These are phyloP conservation scores for Anser cygnoides DNA, from an alignment of 2,113 vertebrate species.

Conservation along the genomic window DNA sequence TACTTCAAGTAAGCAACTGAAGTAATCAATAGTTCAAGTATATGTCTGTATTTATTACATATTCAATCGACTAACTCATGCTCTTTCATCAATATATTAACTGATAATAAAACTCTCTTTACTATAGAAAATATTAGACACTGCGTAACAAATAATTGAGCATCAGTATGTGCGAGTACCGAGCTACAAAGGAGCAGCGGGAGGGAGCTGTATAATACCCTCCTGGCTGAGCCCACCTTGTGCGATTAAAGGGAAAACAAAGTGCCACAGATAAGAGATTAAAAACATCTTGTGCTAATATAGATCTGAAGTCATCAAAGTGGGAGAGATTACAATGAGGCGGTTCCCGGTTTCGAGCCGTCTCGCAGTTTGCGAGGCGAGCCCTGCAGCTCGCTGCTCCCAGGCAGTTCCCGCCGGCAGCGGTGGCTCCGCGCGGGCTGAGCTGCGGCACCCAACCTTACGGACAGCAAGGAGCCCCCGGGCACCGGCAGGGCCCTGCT, in stretches of 20 bases:
- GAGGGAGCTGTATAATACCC: not conserved
- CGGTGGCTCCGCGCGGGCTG: accelerated
- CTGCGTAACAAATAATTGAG: not conserved
- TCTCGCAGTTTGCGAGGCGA: accelerated
- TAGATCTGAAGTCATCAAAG: constrained; percentile 18
- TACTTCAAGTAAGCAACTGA: not conserved
- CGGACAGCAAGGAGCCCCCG: accelerated
- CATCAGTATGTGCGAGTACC: not conserved
- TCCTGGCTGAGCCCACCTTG: constrained; percentile 6
- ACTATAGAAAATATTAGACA: not conserved
- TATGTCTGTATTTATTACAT: constrained; percentile 6
- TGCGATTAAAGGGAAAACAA: constrained; percentile 17
- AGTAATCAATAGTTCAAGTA: not conserved
- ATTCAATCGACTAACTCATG: not conserved
- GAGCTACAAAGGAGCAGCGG: constrained; percentile 18
- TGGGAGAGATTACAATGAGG: not conserved
- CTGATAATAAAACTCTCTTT: constrained; percentile 35
- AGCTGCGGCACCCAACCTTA: not conserved
- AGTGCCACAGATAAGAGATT: not conserved
- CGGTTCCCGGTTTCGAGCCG: accelerated
- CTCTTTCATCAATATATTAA: constrained; percentile 13
- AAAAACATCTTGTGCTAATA: not conserved
- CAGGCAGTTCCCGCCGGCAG: accelerated
- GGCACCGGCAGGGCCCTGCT: too few relatives aligned
- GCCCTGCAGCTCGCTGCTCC: not conserved